Percentiles rank a stretch among this genome's conserved stretches.
Evolutionary conservation across 2,797 vertebrate species (phyloP).

Genomic region (Trachops cirrhosus): DNA sequence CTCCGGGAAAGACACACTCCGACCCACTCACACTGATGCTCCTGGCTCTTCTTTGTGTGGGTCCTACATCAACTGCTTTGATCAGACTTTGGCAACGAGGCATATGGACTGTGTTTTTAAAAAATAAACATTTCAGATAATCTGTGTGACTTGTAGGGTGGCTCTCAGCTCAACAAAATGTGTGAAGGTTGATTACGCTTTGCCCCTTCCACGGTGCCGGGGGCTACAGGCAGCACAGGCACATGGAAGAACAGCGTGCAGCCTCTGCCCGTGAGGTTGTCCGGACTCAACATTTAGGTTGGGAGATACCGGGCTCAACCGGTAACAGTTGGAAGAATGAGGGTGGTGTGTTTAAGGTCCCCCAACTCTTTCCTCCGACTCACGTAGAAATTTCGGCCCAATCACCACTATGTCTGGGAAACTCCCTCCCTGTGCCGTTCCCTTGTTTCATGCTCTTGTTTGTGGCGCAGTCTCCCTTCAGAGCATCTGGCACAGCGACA

Average conservation of each 20-base stretch:
- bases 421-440: accelerated
- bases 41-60: neutral
- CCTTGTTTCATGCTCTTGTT: neutral
- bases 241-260: neutral
- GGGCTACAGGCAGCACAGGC: neutral
- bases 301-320: neutral
- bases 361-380: too few relatives aligned
- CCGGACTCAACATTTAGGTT: neutral
- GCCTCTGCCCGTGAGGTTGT: neutral
- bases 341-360: neutral
- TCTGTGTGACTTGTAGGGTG: neutral
- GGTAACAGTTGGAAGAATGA: neutral
- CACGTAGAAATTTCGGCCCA: neutral
- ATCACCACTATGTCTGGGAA: neutral
- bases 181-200: neutral
- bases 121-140: neutral
- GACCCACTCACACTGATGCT: neutral
- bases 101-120: neutral
- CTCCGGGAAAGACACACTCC: neutral
- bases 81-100: neutral
- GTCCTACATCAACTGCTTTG: neutral
- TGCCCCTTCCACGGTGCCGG: neutral
- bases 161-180: neutral
- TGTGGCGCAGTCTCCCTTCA: neutral
- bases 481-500: neutral